These are phyloP conservation scores for Liparis tanakae DNA, from an alignment of 2,797 vertebrate genomes.

Conservation along the genomic window DNA sequence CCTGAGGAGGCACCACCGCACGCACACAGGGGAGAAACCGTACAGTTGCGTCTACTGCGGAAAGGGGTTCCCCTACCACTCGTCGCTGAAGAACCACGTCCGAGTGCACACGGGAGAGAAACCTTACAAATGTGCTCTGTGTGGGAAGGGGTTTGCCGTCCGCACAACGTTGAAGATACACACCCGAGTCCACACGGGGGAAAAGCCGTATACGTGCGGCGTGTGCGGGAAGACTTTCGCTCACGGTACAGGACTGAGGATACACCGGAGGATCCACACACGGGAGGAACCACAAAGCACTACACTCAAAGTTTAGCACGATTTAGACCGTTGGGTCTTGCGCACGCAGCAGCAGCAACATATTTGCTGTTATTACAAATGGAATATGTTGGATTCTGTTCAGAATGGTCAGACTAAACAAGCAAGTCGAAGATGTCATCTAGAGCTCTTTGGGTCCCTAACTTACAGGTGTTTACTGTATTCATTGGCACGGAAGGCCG, in stretches of 20 bases:
- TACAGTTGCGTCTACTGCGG: constrained; percentile 23
- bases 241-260: constrained; percentile 21
- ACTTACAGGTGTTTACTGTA: not conserved
- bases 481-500: not conserved
- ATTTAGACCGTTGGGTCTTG: not conserved
- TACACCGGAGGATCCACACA: constrained; percentile 25
- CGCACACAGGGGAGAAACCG: constrained; percentile 34
- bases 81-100: constrained; percentile 18
- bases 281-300: not conserved
- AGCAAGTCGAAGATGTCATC: not conserved
- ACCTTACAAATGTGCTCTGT: constrained; percentile 17
- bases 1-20: constrained; percentile 30
- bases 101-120: constrained; percentile 31
- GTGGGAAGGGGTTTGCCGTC: constrained; percentile 20
- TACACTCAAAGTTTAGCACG: not conserved
- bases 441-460: not conserved
- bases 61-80: constrained; percentile 18
- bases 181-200: constrained; percentile 35
- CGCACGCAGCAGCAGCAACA: not conserved
- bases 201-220: constrained; percentile 36
- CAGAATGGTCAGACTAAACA: not conserved
- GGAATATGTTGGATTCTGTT: not conserved
- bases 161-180: constrained; percentile 28
- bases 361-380: not conserved
- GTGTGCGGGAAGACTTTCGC: constrained; percentile 24